A percentile compares a stretch with the other conserved stretches of the same genome.
These are phyloP conservation scores for Geophilus truncorum DNA, from an alignment of 2,888 invertebrate genomes.

Conservation along the genomic window DNA sequence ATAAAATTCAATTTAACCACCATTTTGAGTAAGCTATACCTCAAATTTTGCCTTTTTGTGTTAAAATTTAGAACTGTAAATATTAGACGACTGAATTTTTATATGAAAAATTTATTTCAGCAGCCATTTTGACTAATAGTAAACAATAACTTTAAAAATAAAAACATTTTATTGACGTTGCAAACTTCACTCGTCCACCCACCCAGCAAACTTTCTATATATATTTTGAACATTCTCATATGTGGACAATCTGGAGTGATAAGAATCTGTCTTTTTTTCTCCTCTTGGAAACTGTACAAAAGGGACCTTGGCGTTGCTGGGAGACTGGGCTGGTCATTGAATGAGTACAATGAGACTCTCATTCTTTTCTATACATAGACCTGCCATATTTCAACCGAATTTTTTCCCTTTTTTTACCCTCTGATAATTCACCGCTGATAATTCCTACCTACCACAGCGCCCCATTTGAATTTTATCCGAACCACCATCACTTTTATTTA, in stretches of 20 bases:
- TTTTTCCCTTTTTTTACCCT: no score
- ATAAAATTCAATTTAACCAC: no score
- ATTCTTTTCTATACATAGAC: neutral
- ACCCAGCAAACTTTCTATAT: no score
- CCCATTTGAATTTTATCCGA: neutral
- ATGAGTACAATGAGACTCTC: neutral
- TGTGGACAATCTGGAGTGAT: neutral
- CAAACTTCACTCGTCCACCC: no score
- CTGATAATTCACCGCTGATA: neutral
- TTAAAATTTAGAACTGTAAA: no score
- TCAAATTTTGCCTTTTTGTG: no score
- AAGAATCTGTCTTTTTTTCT: neutral
- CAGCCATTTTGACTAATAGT: no score
- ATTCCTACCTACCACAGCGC: neutral
- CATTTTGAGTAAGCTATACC: no score
- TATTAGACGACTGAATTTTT: no score
- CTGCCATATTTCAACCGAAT: neutral
- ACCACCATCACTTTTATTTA: neutral
- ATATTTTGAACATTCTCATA: neutral
- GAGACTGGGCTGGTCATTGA: neutral
- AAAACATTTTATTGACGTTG: no score
- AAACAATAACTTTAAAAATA: no score
- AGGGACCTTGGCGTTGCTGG: neutral
- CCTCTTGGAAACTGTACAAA: neutral
- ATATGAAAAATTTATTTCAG: no score